Percentiles rank a stretch among this genome's conserved stretches.
phyloP scores from a whole-genome alignment of 2,797 vertebrate genomes.

The Xiphophorus birchmanni region DNA sequence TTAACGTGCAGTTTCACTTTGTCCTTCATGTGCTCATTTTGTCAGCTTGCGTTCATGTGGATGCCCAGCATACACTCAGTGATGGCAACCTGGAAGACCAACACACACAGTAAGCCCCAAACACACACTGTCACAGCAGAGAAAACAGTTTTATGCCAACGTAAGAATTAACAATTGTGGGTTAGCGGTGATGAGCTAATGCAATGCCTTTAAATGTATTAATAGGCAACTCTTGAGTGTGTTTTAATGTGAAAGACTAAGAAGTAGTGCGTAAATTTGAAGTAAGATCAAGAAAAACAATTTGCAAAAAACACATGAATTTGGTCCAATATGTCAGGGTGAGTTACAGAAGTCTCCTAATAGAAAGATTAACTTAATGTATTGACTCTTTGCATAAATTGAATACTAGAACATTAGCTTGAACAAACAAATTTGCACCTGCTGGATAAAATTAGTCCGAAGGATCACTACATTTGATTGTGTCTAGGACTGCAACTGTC shows the following conservation, averaged over 20 bases:
- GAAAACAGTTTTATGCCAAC: not conserved
- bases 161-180: not conserved
- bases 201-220: too few species aligned
- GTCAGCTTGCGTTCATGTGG: conserved; percentile 59
- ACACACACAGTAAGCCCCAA: conserved; percentile 73
- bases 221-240: not conserved
- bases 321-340: not conserved
- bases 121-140: conserved; percentile 20
- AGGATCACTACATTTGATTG: not conserved
- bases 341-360: not conserved
- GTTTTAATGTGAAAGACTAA: not conserved
- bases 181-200: not conserved
- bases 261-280: not conserved
- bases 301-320: not conserved
- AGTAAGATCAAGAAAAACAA: not conserved
- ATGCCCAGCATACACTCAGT: conserved; percentile 54
- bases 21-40: conserved; percentile 30
- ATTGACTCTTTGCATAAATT: not conserved
- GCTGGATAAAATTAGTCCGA: not conserved
- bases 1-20: conserved; percentile 1
- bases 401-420: not conserved
- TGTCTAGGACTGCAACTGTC: too few species aligned
- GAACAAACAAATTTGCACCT: not conserved
- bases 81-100: conserved; percentile 68
- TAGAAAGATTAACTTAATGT: not conserved